A percentile compares a stretch with the other conserved stretches of the same genome.
Evolutionary conservation across 2,888 invertebrate species (phyloP).

Genomic region (Cinara cedri): DNA sequence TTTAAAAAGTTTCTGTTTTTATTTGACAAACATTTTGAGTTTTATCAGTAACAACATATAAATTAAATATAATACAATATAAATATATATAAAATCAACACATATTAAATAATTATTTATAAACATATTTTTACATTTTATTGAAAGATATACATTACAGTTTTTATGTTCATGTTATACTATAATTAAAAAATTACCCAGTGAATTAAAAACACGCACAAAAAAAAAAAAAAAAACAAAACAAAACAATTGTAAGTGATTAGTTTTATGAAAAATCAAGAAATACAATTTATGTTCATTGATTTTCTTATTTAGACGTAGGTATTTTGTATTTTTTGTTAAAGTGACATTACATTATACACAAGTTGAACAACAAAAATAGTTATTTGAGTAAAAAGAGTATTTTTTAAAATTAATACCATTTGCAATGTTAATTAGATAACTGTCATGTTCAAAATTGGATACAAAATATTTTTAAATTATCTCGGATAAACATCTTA

Average conservation of each 20-base stretch:
- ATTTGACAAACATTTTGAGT: too few relatives aligned
- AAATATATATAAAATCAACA: not conserved
- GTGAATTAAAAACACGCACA: constrained; percentile 1
- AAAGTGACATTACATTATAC: not conserved
- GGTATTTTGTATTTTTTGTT: not conserved
- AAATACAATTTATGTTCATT: not conserved
- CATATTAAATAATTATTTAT: not conserved
- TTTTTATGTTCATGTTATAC: not conserved
- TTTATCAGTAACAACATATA: too few relatives aligned
- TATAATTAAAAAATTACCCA: constrained; percentile 31
- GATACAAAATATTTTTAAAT: constrained; percentile 8
- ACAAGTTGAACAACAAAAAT: not conserved
- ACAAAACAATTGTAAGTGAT: constrained; percentile 30
- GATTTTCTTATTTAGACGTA: not conserved
- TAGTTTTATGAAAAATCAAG: constrained; percentile 7
- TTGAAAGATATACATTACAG: constrained; percentile 33
- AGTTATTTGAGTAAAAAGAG: not conserved
- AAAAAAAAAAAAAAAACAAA: not conserved
- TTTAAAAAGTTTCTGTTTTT: too few relatives aligned
- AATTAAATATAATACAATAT: too few relatives aligned
- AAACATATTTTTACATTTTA: constrained; percentile 33
- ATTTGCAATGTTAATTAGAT: not conserved
- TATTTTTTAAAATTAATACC: not conserved
- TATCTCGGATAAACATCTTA: not conserved
- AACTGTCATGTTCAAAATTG: not conserved